A percentile compares a stretch with the other conserved stretches of the same genome.
These are phyloP conservation scores for Drosophila macrospina DNA, from an alignment of 2,888 invertebrate genomes.

Conservation along the genomic window DNA sequence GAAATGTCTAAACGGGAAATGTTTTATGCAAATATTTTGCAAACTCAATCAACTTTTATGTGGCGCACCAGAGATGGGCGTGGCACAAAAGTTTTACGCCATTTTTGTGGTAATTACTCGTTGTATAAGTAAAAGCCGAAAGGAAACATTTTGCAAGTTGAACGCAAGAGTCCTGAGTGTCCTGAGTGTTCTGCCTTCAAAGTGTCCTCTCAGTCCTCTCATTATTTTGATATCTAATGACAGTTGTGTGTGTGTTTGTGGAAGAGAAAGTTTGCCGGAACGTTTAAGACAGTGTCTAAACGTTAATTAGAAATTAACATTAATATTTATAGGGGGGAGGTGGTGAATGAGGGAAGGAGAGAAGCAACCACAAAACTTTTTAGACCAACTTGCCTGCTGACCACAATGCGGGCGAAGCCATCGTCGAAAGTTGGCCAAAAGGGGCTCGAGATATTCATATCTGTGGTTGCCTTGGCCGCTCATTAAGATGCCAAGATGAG, in stretches of 20 bases:
- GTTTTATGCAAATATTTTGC: constrained; percentile 53
- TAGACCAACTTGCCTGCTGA: constrained; percentile 28
- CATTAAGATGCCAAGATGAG: constrained; percentile 33
- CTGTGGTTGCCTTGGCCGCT: constrained; percentile 19
- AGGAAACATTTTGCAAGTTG: constrained; percentile 5
- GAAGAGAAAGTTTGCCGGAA: constrained; percentile 35
- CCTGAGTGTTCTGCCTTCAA: neutral
- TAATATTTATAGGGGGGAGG: constrained; percentile 37
- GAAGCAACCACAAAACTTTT: constrained; percentile 14
- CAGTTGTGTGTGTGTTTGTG: constrained; percentile 20
- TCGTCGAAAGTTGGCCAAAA: constrained; percentile 18
- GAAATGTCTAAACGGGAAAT: constrained; percentile 26
- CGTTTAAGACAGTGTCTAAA: constrained; percentile 33
- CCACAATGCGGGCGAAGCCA: constrained; percentile 37
- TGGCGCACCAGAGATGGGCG: neutral
- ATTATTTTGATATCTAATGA: constrained; percentile 44
- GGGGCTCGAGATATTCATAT: neutral
- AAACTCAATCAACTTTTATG: constrained; percentile 44
- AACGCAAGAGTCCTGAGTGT: neutral
- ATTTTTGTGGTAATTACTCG: constrained; percentile 51
- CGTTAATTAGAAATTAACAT: constrained; percentile 56
- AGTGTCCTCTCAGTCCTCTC: neutral
- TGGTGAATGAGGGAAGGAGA: neutral
- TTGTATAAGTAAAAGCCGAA: constrained; percentile 5
- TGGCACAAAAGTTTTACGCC: constrained; percentile 32